Conservation (phyloP, 2,888 invertebrate genomes). For the Saturnia japonica region DNA sequence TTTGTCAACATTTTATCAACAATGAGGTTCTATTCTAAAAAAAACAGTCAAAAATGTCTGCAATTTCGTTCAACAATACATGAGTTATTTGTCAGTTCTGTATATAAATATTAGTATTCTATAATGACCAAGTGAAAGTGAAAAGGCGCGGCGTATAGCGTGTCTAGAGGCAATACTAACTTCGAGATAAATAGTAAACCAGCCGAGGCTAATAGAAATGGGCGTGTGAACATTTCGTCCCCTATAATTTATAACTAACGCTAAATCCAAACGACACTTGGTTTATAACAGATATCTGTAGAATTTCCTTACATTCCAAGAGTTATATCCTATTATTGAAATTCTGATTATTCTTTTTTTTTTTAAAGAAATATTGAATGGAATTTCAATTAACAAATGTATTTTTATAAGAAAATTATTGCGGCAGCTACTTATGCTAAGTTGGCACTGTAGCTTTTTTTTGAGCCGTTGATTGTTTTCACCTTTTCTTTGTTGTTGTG, state of each 20-base stretch:
- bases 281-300: constrained; percentile 1
- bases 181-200: constrained; percentile 4
- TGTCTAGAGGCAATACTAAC: constrained; percentile 11
- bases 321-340: background rate
- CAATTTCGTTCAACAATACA: background rate
- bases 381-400: too few species aligned
- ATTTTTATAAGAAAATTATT: too few species aligned
- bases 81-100: background rate
- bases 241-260: constrained; percentile 3
- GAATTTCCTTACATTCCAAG: background rate
- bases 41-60: too few species aligned
- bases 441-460: too few species aligned
- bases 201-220: constrained; percentile 11
- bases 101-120: background rate
- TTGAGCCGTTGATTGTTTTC: too few species aligned
- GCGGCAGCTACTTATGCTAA: too few species aligned
- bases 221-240: constrained; percentile 13
- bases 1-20: too few species aligned
- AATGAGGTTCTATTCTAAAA: too few species aligned
- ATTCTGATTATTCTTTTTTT: background rate
- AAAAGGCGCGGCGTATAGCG: background rate
- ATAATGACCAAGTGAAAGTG: constrained; percentile 6
- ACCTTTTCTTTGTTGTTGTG: too few species aligned
- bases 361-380: too few species aligned
- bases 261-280: constrained; percentile 4